Conservation (phyloP, 2,113 vertebrate genomes). For the Cynoglossus semilaevis region DNA sequence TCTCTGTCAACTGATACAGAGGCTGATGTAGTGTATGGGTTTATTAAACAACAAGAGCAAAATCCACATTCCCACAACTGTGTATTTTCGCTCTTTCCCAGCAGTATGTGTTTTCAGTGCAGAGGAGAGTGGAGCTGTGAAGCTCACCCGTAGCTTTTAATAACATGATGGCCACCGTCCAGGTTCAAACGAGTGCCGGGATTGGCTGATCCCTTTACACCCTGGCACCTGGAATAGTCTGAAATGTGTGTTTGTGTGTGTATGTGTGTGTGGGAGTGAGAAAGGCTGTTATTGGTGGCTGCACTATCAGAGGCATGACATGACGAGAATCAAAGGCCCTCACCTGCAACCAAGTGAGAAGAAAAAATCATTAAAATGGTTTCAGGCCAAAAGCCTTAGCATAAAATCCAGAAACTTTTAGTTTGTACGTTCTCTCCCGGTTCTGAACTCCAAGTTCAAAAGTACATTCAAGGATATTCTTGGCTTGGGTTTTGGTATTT, state of each 20-base stretch:
- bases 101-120: constrained; percentile 52
- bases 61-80: constrained; percentile 15
- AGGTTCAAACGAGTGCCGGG: constrained; percentile 83
- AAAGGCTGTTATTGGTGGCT: constrained; percentile 62
- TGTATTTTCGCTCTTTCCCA: constrained; percentile 32
- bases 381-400: constrained; percentile 84
- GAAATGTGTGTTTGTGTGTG: constrained; percentile 38
- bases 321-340: constrained; percentile 81
- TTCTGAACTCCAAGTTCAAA: constrained; percentile 49
- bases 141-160: constrained; percentile 90
- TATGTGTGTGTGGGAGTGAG: constrained; percentile 23
- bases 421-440: constrained; percentile 20
- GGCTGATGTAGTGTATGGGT: constrained; percentile 23
- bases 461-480: constrained; percentile 43
- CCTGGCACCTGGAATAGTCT: constrained; percentile 88
- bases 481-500: constrained; percentile 39
- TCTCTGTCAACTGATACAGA: constrained; percentile 51
- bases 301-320: constrained; percentile 78
- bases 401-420: constrained; percentile 71
- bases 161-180: constrained; percentile 90
- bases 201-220: constrained; percentile 84
- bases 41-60: constrained; percentile 33
- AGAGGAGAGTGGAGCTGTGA: constrained; percentile 64
- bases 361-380: constrained; percentile 85
- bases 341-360: constrained; percentile 84